A percentile compares a stretch with the other conserved stretches of the same genome.
These are phyloP conservation scores for Misgurnus anguillicaudatus DNA, from an alignment of 2,113 vertebrate species.

Conservation along the genomic window DNA sequence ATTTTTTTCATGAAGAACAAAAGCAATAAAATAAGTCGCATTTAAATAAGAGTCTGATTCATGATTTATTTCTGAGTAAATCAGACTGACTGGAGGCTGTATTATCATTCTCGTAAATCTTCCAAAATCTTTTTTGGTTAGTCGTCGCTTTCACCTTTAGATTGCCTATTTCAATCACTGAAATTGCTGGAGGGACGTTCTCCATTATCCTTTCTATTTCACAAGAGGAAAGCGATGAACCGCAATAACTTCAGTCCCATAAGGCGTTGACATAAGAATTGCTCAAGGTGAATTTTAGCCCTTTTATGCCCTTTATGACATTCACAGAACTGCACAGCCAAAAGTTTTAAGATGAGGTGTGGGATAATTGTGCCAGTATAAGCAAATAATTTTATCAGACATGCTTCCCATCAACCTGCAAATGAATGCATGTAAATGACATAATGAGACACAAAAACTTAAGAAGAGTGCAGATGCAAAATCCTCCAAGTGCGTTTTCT, in stretches of 20 bases:
- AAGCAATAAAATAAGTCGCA: constrained; percentile 2
- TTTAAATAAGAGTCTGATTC: constrained; percentile 11
- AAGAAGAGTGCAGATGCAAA: too few relatives aligned
- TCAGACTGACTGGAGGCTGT: constrained; percentile 4
- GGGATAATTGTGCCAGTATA: not conserved
- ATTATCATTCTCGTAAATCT: not conserved
- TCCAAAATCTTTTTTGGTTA: constrained; percentile 5
- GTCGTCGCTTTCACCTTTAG: constrained; percentile 21
- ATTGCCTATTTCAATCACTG: constrained; percentile 18
- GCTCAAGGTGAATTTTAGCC: not conserved
- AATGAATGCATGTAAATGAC: not conserved
- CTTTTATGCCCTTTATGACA: not conserved
- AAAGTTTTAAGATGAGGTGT: not conserved
- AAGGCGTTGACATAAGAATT: constrained; percentile 27
- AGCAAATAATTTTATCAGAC: not conserved
- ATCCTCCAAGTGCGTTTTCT: too few relatives aligned
- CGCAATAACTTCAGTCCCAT: constrained; percentile 47
- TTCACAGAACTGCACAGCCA: not conserved
- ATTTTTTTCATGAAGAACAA: not conserved
- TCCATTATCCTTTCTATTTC: constrained; percentile 25
- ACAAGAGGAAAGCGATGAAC: constrained; percentile 32
- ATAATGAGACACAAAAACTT: too few relatives aligned
- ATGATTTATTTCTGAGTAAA: not conserved
- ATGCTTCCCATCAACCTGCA: not conserved
- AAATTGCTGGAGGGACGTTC: constrained; percentile 9